Percentiles rank a stretch among this genome's conserved stretches.
Evolutionary conservation across 2,113 vertebrate genomes (phyloP).

Genomic region (Sterna hirundo): DNA sequence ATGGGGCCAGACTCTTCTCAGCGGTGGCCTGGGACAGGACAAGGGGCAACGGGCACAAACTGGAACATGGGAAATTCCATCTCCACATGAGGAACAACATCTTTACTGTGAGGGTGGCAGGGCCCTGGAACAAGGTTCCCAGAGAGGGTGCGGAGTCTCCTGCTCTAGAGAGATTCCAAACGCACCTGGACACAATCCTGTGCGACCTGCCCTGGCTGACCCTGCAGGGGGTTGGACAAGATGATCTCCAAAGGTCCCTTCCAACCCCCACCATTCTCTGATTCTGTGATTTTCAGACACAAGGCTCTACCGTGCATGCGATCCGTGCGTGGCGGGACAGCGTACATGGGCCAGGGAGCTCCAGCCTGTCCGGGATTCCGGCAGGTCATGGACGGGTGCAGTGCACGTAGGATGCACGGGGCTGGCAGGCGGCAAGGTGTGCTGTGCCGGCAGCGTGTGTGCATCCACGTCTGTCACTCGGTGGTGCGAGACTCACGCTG

Average conservation of each 20-base stretch:
- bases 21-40: neutral
- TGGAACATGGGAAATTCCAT: too few relatives aligned
- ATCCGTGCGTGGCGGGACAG: neutral
- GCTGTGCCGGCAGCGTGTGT: accelerated
- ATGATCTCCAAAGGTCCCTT: neutral
- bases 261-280: neutral
- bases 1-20: too few relatives aligned
- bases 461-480: neutral
- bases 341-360: accelerated
- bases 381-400: accelerated
- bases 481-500: neutral
- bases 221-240: neutral
- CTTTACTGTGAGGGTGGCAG: neutral
- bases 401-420: neutral
- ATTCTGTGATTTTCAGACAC: neutral
- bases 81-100: neutral
- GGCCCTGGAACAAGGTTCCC: neutral
- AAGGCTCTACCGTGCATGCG: accelerated
- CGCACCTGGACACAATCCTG: neutral
- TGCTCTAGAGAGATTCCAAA: neutral
- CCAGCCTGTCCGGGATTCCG: neutral
- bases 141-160: neutral
- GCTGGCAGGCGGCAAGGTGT: neutral
- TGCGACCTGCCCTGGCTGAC: too few relatives aligned
- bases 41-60: neutral